Conservation (phyloP, 2,888 invertebrate genomes). For the Metopia argyrocephala region DNA sequence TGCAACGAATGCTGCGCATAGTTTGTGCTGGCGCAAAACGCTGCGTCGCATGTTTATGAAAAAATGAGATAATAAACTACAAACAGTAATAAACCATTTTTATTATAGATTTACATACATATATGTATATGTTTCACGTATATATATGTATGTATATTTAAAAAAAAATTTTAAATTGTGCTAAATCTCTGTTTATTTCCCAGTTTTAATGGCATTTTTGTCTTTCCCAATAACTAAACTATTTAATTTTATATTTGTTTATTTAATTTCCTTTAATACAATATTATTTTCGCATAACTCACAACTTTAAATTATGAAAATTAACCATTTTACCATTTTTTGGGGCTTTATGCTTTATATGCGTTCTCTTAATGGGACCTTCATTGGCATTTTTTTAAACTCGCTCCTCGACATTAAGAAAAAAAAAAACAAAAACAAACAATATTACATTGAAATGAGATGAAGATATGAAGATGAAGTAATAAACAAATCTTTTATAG, state of each 20-base stretch:
- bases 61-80: constrained; percentile 54
- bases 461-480: constrained; percentile 10
- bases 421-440: constrained; percentile 7
- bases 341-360: not conserved
- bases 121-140: constrained; percentile 10
- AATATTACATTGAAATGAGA: not conserved
- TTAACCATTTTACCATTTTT: not conserved
- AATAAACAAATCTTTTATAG: constrained; percentile 4
- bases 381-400: constrained; percentile 18
- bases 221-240: constrained; percentile 35
- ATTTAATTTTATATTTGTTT: constrained; percentile 34
- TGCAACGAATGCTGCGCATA: constrained; percentile 66
- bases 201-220: constrained; percentile 48
- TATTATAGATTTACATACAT: constrained; percentile 24
- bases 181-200: constrained; percentile 30
- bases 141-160: constrained; percentile 6
- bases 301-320: constrained; percentile 21
- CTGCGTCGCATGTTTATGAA: constrained; percentile 74
- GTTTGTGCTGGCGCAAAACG: constrained; percentile 75
- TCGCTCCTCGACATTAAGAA: not conserved
- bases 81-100: constrained; percentile 29
- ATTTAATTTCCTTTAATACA: constrained; percentile 20
- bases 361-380: not conserved
- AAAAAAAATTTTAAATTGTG: constrained; percentile 30
- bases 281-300: too few species aligned